Base-by-base conservation (phyloP, 2,797 vertebrate species). In the Myotis pilosus region DNA sequence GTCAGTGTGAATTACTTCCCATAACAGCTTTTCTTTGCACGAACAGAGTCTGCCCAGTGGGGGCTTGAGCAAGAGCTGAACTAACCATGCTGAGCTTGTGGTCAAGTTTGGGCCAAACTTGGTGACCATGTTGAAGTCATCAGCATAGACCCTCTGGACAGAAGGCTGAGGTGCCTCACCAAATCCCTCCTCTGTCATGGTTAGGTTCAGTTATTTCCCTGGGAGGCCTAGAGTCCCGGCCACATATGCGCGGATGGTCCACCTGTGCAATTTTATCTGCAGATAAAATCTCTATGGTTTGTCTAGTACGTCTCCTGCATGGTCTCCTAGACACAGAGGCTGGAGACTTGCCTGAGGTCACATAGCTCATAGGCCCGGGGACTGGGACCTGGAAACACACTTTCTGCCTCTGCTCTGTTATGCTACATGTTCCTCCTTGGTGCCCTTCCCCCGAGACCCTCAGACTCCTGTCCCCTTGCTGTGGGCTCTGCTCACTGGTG, bases 401-500 rank as follows among this genome's bases (percentile, higher is more conserved):
- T 47, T 60, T 13, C 62, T 28, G 28, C 47, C 68, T 44, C 64
- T 0, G 1, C 8, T 41, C 60, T 57, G 0, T 38, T 16, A 0
- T 17, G 11, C 19, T 8, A 47, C 17, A 6, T 22, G 66, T 1
- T 1, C 19, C 5, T 8, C 17, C 17, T 79, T 49, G 8, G 1
- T 0, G 17, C 10, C 68, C 33, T 44, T 60, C 0, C 0, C 33
- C 57, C 0, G 5, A 69, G 28, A 78, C 64, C 38, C 28, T 28
- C 30, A 17, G n/a, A 66, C 8, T 17, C 44, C 53, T 53, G 80
- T 7, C 12, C 36, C 3, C 38, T 68, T 28, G 17, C 49, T n/a
- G 2, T 72, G 76, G 69, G n/a, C 53, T n/a, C 23, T 60, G 76
- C n/a, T 89, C 3, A 3, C 64, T 4, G 2, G 20, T 2, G 23